Conservation (phyloP, 1,140 invertebrate genomes). For the Drosophila sulfurigaster region DNA sequence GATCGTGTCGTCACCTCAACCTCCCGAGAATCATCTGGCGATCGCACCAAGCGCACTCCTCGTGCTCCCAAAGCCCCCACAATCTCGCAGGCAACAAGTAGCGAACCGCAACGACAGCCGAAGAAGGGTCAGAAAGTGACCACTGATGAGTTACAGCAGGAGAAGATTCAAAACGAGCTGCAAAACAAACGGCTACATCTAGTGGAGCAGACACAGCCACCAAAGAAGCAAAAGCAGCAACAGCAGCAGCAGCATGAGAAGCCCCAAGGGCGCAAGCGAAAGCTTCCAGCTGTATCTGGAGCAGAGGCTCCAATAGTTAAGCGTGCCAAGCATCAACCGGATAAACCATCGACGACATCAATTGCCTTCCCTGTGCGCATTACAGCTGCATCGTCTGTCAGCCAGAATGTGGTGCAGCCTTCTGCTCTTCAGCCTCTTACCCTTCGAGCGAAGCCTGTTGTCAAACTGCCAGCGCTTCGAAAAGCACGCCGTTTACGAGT, state of each 20-base stretch:
- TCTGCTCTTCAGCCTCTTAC: no score
- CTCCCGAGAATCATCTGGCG: conserved; percentile 1
- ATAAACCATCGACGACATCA: neutral
- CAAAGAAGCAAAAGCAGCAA: neutral
- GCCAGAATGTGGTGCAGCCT: neutral
- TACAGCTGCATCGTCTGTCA: conserved; percentile 30
- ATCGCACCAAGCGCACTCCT: neutral
- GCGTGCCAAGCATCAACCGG: neutral
- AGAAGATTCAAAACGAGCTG: no score
- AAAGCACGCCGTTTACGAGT: conserved; percentile 41
- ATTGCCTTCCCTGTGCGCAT: conserved; percentile 65
- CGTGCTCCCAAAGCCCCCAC: neutral
- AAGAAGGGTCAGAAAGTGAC: conserved; percentile 4
- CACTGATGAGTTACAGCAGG: neutral
- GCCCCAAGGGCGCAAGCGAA: conserved; percentile 25
- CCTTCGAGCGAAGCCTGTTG: neutral
- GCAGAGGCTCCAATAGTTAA: neutral
- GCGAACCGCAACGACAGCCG: conserved; percentile 15
- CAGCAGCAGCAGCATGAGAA: neutral
- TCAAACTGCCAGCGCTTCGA: neutral
- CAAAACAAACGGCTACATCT: no score
- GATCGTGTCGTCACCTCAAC: neutral
- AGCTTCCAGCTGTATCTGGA: neutral
- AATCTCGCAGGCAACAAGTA: neutral
- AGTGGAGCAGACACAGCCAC: neutral